These are phyloP conservation scores for Drosophila mojavensis DNA, from an alignment of 1,140 invertebrate genomes.

Conservation along the genomic window DNA sequence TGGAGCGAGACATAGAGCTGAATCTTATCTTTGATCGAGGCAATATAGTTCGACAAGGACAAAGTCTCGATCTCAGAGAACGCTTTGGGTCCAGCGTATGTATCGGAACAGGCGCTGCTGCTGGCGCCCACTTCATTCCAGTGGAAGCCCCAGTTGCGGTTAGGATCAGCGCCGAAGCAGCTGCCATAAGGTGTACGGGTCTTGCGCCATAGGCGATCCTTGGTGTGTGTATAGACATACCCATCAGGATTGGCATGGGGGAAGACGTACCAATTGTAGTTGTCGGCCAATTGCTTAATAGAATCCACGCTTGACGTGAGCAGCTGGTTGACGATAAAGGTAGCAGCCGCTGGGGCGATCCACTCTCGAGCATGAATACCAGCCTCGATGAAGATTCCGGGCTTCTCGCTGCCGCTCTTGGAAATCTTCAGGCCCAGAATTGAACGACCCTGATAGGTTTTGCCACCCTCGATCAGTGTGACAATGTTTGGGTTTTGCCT, in stretches of 20 bases:
- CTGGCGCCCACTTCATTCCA: conserved; percentile 87
- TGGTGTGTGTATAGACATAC: conserved; percentile 86
- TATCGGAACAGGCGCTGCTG: conserved; percentile 85
- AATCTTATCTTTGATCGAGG: conserved; percentile 75
- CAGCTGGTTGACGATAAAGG: conserved; percentile 87
- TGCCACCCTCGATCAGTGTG: conserved; percentile 84
- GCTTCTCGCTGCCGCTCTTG: conserved; percentile 64
- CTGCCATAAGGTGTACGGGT: conserved; percentile 85
- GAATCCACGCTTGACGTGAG: conserved; percentile 84
- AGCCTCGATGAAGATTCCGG: conserved; percentile 85
- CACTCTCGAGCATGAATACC: conserved; percentile 90
- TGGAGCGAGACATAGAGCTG: conserved; percentile 85
- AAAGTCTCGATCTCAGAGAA: conserved; percentile 88
- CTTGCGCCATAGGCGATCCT: conserved; percentile 88
- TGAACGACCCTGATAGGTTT: conserved; percentile 85
- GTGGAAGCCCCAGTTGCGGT: conserved; percentile 89
- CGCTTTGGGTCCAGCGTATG: conserved; percentile 86
- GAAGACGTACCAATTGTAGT: conserved; percentile 90
- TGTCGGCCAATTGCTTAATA: conserved; percentile 84
- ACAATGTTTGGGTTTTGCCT: conserved; percentile 83
- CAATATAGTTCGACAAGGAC: conserved; percentile 84
- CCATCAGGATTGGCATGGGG: conserved; percentile 90
- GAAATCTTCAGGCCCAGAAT: conserved; percentile 85
- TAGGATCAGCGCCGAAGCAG: conserved; percentile 87
- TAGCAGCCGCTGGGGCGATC: conserved; percentile 87